phyloP scores from a whole-genome alignment of 2,888 invertebrate species.

The Nycteola revayana region DNA sequence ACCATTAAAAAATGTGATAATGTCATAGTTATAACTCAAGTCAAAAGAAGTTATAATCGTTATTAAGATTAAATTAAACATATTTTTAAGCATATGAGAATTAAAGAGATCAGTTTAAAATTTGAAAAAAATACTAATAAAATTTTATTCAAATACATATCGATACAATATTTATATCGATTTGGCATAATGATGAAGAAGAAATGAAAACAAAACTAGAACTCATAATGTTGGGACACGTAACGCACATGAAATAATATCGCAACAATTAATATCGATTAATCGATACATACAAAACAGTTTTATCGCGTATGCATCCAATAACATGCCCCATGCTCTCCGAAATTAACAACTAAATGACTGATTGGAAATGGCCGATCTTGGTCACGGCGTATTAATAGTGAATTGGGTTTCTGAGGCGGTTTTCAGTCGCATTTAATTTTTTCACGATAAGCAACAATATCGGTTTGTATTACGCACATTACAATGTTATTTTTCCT shows the following conservation, averaged over 20 bases:
- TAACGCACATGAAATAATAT: conserved; percentile 33
- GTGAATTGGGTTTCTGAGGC: conserved; percentile 78
- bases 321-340: conserved; percentile 78
- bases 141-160: too few relatives aligned
- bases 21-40: conserved; percentile 3
- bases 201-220: too few relatives aligned
- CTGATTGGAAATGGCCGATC: conserved; percentile 72
- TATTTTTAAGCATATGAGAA: too few relatives aligned
- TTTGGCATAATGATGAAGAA: too few relatives aligned
- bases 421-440: conserved; percentile 58
- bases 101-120: too few relatives aligned
- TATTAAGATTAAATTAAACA: too few relatives aligned
- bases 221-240: conserved; percentile 7
- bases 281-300: conserved; percentile 51
- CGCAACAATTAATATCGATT: conserved; percentile 50
- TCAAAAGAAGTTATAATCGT: too few relatives aligned
- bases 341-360: conserved; percentile 79
- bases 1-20: conserved; percentile 29
- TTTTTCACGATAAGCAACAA: conserved; percentile 64
- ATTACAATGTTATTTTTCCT: conserved; percentile 38
- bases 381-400: conserved; percentile 76
- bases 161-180: too few relatives aligned
- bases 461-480: conserved; percentile 43
- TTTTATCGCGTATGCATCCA: conserved; percentile 53
- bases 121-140: too few relatives aligned